Evolutionary conservation across 2,113 vertebrate species (phyloP).

Genomic region (Petrocephalus microphthalmus): DNA sequence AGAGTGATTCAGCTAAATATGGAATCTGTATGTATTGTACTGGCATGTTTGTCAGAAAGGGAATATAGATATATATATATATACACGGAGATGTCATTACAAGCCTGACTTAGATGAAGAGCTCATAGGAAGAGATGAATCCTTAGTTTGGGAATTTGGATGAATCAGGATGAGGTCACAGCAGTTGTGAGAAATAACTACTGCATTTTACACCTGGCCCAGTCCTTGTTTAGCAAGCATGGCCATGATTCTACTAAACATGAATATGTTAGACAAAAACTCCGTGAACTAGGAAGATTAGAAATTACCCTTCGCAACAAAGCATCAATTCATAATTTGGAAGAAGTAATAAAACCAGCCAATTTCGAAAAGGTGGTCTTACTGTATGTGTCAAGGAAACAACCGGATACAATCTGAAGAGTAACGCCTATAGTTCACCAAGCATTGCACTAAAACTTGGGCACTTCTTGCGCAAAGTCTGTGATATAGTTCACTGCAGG

Average conservation of each 20-base stretch:
- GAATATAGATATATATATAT: neutral
- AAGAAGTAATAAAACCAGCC: neutral
- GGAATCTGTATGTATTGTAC: too few relatives aligned
- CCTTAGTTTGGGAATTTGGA: neutral
- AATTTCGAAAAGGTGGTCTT: neutral
- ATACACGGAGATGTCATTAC: neutral
- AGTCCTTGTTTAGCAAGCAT: neutral
- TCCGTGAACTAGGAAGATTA: neutral
- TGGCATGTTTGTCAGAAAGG: too few relatives aligned
- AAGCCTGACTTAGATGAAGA: neutral
- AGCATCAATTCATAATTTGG: neutral
- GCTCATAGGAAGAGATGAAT: neutral
- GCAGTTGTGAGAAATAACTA: neutral
- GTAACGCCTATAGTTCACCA: neutral
- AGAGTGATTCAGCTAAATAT: too few relatives aligned
- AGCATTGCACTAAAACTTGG: neutral
- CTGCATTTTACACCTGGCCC: neutral
- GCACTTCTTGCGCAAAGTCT: neutral
- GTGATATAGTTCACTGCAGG: neutral
- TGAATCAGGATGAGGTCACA: neutral
- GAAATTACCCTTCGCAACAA: neutral
- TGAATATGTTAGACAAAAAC: neutral
- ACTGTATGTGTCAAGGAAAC: neutral
- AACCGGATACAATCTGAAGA: neutral
- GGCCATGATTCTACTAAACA: neutral